A percentile compares a stretch with the other conserved stretches of the same genome.
phyloP scores from a whole-genome alignment of 2,113 vertebrate species.

The Stercorarius parasiticus region DNA sequence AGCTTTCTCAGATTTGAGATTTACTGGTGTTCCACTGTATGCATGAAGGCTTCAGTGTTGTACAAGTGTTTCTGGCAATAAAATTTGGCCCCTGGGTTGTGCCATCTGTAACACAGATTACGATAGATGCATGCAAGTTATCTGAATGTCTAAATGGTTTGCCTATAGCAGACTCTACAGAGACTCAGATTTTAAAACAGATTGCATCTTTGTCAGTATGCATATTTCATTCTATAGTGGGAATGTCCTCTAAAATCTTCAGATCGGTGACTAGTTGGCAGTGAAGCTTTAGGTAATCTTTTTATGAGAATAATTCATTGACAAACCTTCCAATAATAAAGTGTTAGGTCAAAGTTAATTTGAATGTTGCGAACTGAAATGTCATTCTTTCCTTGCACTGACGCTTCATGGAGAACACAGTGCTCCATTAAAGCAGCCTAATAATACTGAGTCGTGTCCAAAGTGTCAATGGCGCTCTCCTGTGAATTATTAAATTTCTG shows the following conservation, averaged over 20 bases:
- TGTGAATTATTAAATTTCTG: neutral
- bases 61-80: neutral
- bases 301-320: neutral
- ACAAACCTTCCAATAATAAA: neutral
- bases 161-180: neutral
- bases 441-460: neutral
- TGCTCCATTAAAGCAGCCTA: neutral
- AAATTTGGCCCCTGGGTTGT: neutral
- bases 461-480: neutral
- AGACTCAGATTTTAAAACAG: neutral
- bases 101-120: neutral
- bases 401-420: neutral
- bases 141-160: neutral
- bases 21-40: neutral
- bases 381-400: neutral
- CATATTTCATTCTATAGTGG: neutral
- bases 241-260: neutral
- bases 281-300: neutral
- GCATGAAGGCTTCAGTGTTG: neutral
- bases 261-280: neutral
- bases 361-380: neutral
- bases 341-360: neutral
- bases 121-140: neutral
- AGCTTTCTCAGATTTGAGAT: neutral
- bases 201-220: neutral